These are phyloP conservation scores for Microplitis manilae DNA, from an alignment of 2,888 invertebrate genomes.

Conservation along the genomic window DNA sequence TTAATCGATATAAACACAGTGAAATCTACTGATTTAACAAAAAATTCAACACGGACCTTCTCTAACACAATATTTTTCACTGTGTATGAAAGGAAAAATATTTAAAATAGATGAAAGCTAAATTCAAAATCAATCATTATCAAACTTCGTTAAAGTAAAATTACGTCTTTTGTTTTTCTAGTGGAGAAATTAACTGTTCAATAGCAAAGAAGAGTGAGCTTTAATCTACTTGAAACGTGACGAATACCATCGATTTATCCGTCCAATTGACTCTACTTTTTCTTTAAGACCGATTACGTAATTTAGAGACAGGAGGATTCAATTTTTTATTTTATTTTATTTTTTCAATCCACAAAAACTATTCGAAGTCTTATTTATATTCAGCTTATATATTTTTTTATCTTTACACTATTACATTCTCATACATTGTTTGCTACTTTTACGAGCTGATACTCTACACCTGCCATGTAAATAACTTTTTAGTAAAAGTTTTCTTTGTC, in stretches of 20 bases:
- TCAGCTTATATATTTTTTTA: not conserved
- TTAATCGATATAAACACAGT: too few species aligned
- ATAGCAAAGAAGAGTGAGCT: not conserved
- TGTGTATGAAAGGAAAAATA: too few species aligned
- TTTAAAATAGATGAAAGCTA: too few species aligned
- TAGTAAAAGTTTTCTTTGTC: not conserved
- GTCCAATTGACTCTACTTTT: not conserved
- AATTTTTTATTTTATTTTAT: not conserved
- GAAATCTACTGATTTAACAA: too few species aligned
- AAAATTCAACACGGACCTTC: too few species aligned
- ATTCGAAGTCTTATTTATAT: not conserved
- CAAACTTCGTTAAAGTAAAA: too few species aligned
- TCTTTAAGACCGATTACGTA: not conserved
- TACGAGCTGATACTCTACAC: not conserved
- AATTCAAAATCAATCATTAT: too few species aligned
- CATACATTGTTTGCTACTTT: not conserved
- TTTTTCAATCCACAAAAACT: not conserved
- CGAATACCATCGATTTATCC: constrained; percentile 4
- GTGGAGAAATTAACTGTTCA: not conserved
- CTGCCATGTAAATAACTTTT: constrained; percentile 11
- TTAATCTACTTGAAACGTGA: constrained; percentile 6
- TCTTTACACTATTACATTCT: not conserved
- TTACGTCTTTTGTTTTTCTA: not conserved
- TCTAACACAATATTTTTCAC: too few species aligned
- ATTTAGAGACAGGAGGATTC: not conserved